Percentiles rank a stretch among this genome's conserved stretches.
Evolutionary conservation across 2,888 invertebrate species (phyloP).

Genomic region (Chromoteleia sp.): DNA sequence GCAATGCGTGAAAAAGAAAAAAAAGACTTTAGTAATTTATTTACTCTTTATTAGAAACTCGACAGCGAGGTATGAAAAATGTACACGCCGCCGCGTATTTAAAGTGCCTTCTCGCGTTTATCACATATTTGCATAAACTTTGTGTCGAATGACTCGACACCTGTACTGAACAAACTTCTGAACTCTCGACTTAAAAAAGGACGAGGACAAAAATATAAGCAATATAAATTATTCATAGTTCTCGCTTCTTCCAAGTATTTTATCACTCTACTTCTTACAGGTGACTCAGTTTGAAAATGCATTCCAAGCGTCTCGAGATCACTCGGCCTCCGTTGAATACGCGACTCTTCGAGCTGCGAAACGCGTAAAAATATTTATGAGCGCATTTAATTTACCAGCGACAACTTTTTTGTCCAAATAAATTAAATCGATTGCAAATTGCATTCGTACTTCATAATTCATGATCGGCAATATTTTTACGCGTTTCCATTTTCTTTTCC

Average conservation of each 20-base stretch:
- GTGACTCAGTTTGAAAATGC: slow-evolving; percentile 49
- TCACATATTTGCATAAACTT: slow-evolving; percentile 60
- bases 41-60: slow-evolving; percentile 44
- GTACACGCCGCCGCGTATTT: slow-evolving; percentile 37
- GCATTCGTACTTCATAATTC: not conserved
- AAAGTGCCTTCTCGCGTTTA: slow-evolving; percentile 34
- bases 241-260: slow-evolving; percentile 48
- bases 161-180: slow-evolving; percentile 48
- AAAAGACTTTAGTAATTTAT: slow-evolving; percentile 22
- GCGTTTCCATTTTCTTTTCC: not conserved
- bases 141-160: slow-evolving; percentile 50
- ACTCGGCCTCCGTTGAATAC: slow-evolving; percentile 26
- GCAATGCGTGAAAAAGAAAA: too few species aligned
- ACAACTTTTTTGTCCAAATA: not conserved
- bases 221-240: slow-evolving; percentile 60
- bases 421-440: not conserved
- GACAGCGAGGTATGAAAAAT: slow-evolving; percentile 30
- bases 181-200: slow-evolving; percentile 7
- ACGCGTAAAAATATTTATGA: slow-evolving; percentile 35
- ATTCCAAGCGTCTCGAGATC: slow-evolving; percentile 29
- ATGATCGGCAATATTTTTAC: not conserved
- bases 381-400: slow-evolving; percentile 12
- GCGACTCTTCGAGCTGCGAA: slow-evolving; percentile 35
- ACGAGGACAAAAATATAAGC: slow-evolving; percentile 40
- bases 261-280: slow-evolving; percentile 59